Conservation (phyloP, 37 sponge, comb jelly and placozoan species). For the Diacarnus erythraeanus region DNA sequence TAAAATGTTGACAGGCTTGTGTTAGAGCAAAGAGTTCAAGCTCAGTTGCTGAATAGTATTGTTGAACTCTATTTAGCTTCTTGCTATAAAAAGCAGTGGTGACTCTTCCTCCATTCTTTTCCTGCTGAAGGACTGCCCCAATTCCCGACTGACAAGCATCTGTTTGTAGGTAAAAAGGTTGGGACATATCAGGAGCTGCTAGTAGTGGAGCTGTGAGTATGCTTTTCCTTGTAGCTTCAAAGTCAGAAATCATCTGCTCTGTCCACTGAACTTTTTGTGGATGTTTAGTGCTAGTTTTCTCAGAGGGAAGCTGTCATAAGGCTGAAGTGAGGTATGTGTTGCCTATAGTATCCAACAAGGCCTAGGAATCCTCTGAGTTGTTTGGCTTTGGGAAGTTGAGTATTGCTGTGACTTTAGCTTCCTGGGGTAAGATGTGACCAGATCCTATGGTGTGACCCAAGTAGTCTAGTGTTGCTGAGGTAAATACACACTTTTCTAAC, state of each 20-base stretch:
- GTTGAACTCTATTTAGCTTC: not conserved
- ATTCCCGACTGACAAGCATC: conserved; percentile 1
- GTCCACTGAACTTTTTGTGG: not conserved
- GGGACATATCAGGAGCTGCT: not conserved
- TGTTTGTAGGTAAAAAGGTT: conserved; percentile 1
- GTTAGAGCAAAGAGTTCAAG: not conserved
- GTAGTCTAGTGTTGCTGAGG: not conserved
- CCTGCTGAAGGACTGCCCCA: not conserved
- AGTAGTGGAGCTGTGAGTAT: not conserved
- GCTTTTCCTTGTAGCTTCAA: not conserved
- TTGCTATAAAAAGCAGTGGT: not conserved
- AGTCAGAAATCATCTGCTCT: not conserved
- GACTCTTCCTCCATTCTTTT: not conserved
- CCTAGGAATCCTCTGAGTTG: conserved; percentile 7
- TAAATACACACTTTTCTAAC: not conserved
- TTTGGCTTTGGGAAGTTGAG: not conserved
- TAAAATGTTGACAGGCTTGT: not conserved
- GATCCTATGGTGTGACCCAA: conserved; percentile 1
- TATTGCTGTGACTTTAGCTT: not conserved
- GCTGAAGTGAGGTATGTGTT: not conserved
- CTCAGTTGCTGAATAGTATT: conserved; percentile 3
- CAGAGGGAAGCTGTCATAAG: conserved; percentile 3
- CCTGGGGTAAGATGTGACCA: not conserved
- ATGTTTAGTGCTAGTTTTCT: conserved; percentile 1
- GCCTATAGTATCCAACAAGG: conserved; percentile 5